Percentiles rank a stretch among this genome's conserved stretches.
These are phyloP conservation scores for Arctopsyche grandis DNA, from an alignment of 1,140 invertebrate genomes.

Conservation along the genomic window DNA sequence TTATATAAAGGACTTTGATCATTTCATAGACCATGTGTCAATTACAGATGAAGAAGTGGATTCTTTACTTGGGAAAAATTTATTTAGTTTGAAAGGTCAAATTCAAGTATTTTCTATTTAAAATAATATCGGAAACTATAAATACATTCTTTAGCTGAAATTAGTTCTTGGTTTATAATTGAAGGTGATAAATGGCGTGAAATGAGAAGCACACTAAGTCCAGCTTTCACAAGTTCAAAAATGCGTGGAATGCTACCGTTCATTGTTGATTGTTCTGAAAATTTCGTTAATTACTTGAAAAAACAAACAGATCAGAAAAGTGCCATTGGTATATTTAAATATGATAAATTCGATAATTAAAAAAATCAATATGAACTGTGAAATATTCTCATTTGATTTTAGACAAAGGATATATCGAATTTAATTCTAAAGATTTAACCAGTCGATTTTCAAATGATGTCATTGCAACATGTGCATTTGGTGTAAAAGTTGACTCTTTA, in stretches of 20 bases:
- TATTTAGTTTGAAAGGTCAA: slow-evolving; percentile 60
- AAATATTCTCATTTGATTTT: neutral
- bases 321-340: neutral
- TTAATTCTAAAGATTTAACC: slow-evolving; percentile 64
- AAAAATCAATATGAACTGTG: neutral
- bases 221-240: neutral
- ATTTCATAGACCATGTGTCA: slow-evolving; percentile 35
- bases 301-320: neutral
- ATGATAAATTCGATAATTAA: neutral
- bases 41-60: slow-evolving; percentile 60
- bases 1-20: slow-evolving; percentile 56
- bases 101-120: neutral
- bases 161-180: neutral
- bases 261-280: neutral
- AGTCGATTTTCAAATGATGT: slow-evolving; percentile 61
- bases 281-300: neutral
- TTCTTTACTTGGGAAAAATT: slow-evolving; percentile 61
- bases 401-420: slow-evolving; percentile 35
- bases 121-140: neutral
- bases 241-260: neutral
- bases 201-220: neutral
- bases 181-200: neutral
- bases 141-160: neutral
- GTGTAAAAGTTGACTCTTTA: slow-evolving; percentile 56
- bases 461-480: slow-evolving; percentile 58